These are phyloP conservation scores for Rhimphoctona megacephalus DNA, from an alignment of 2,888 invertebrate genomes.

Conservation along the genomic window DNA sequence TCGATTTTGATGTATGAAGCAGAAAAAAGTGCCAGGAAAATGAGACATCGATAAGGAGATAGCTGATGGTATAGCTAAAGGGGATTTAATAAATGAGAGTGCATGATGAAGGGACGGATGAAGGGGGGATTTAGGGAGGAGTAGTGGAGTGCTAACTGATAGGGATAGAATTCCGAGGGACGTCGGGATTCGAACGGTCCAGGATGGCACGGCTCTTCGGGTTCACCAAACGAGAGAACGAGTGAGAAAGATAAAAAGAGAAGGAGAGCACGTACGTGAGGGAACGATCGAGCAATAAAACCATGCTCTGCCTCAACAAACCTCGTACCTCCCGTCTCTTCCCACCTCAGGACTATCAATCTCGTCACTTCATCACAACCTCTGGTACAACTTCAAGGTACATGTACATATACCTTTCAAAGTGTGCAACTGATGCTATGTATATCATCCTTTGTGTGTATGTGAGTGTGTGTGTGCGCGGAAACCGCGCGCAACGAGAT, in stretches of 20 bases:
- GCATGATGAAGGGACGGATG: constrained; percentile 57
- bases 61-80: constrained; percentile 41
- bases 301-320: constrained; percentile 78
- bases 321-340: constrained; percentile 23
- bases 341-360: constrained; percentile 76
- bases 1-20: constrained; percentile 14
- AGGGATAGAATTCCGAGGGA: constrained; percentile 59
- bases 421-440: constrained; percentile 19
- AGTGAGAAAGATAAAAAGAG: constrained; percentile 19
- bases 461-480: neutral
- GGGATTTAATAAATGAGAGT: constrained; percentile 67
- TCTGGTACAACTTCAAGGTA: constrained; percentile 57
- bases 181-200: constrained; percentile 69
- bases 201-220: constrained; percentile 59
- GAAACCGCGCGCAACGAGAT: constrained; percentile 62
- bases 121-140: constrained; percentile 34
- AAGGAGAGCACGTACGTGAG: constrained; percentile 64
- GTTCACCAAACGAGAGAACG: constrained; percentile 35
- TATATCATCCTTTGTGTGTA: neutral
- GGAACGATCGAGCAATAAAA: constrained; percentile 77
- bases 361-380: constrained; percentile 73
- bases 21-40: constrained; percentile 32
- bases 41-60: constrained; percentile 45
- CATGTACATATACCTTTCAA: constrained; percentile 52
- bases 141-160: constrained; percentile 52